Evolutionary conservation across 2,797 vertebrate species (phyloP), one percentile per base, ranked within the genome.

Genomic region (Cynodonichthys magdalenae): DNA sequence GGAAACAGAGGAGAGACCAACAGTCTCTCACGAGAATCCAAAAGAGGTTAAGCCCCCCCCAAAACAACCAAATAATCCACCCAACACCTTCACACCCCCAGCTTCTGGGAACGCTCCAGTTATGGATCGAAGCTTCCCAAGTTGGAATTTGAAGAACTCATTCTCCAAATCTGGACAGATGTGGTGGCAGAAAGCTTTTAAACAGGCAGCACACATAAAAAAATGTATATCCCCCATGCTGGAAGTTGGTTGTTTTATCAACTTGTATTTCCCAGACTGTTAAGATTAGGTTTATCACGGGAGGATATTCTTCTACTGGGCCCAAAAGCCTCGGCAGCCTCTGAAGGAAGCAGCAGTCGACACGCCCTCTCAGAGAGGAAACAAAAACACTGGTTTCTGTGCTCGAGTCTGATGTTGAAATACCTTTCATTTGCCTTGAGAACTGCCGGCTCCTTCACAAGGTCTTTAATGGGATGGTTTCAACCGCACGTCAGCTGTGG

Each of bases 391-490:
- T 70, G 81, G 82, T 85, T 89, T 87, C 81, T 88, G 87, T 86
- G 79, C 80, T 89, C 57, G 71, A 82, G 82, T 83, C 82, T 83
- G 85, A 85, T 70, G 69, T 84, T 80, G 83, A 89, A 87, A 85
- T 69, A 84, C 88, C 83, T 88, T 85, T 80, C 68, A 87, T 77
- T 74, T 78, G 74, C 83, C 81, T 83, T 63, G 73, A 80, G 79
- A 79, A 82, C 85, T 85, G 89, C 92, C 89, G 93, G 90, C 89
- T 87, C 93, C 79, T 88, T 83, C 84, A 92, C 90, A 58, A 89
- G 93, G 93, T 93, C 91, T 94, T 81, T 77, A 61, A 63, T 29
- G 51, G 63, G 90, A 90, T 94, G 92, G 90, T 84, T 94, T 79
- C 87, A 45, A 84, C 83, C 84, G 84, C 92, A 83, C 75, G 41